These are phyloP conservation scores for Synanthedon formicaeformis DNA, from an alignment of 2,888 invertebrate species.

Conservation along the genomic window DNA sequence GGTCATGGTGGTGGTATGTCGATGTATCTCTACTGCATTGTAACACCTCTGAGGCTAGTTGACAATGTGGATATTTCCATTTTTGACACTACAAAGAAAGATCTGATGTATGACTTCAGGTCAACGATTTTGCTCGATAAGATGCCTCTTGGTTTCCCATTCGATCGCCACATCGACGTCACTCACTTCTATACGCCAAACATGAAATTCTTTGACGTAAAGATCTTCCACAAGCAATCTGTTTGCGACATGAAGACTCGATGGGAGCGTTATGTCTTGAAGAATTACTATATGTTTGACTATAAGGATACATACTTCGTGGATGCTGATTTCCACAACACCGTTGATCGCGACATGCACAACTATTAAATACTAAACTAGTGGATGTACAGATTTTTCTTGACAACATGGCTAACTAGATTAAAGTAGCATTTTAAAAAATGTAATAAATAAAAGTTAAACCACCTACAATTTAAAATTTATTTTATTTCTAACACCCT, in stretches of 20 bases:
- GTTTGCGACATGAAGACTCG: conserved; percentile 54
- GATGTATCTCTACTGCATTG: conserved; percentile 73
- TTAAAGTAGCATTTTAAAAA: background rate
- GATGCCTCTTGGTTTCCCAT: conserved; percentile 78
- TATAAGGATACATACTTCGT: conserved; percentile 31
- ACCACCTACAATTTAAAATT: no score
- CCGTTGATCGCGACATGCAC: conserved; percentile 12
- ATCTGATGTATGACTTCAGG: conserved; percentile 46
- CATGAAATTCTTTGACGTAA: conserved; percentile 74
- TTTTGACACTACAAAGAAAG: conserved; percentile 57
- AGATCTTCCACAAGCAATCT: conserved; percentile 73
- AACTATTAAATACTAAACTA: background rate
- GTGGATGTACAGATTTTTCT: background rate
- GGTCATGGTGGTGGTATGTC: conserved; percentile 76
- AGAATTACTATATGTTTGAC: conserved; percentile 37
- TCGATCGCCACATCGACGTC: conserved; percentile 75
- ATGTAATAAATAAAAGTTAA: background rate
- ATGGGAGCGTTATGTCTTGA: conserved; percentile 49
- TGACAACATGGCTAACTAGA: background rate
- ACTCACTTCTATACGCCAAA: conserved; percentile 75
- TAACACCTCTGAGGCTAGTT: conserved; percentile 64
- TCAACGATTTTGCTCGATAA: conserved; percentile 66
- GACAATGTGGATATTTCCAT: conserved; percentile 43
- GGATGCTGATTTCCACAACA: conserved; percentile 31
- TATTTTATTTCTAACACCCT: no score